These are phyloP conservation scores for Cranoglanis bouderius DNA, from an alignment of 2,113 vertebrate species.

Conservation along the genomic window DNA sequence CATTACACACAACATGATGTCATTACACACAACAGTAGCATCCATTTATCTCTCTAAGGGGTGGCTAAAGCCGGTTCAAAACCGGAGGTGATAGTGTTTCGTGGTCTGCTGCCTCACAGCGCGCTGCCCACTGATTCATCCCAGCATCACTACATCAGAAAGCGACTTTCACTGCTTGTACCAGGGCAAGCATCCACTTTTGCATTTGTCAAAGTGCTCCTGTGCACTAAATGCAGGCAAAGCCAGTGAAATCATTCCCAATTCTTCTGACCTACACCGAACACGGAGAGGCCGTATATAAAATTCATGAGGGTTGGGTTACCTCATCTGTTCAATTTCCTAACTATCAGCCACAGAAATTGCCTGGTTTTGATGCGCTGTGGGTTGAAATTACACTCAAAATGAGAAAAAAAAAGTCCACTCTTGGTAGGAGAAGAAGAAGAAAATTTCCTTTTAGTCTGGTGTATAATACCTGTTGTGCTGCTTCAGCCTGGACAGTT, in stretches of 20 bases:
- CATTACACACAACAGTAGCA: neutral
- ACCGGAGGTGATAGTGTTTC: constrained; percentile 21
- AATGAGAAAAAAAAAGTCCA: constrained; percentile 65
- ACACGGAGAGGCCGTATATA: constrained; percentile 66
- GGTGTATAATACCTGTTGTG: constrained; percentile 56
- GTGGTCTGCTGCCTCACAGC: constrained; percentile 32
- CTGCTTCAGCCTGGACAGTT: constrained; percentile 64
- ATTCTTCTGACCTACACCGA: constrained; percentile 56
- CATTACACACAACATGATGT: neutral
- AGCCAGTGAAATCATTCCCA: constrained; percentile 56
- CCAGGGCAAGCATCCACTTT: constrained; percentile 62
- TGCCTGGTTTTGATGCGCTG: constrained; percentile 72
- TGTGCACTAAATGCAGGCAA: constrained; percentile 60
- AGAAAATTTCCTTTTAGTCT: constrained; percentile 61
- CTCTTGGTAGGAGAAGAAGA: constrained; percentile 55
- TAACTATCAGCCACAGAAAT: constrained; percentile 74
- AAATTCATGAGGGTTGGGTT: constrained; percentile 75
- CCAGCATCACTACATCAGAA: constrained; percentile 60
- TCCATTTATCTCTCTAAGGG: neutral
- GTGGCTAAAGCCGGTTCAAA: neutral
- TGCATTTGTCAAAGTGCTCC: constrained; percentile 64
- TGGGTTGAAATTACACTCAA: constrained; percentile 71
- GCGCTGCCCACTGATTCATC: constrained; percentile 53
- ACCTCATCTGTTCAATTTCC: constrained; percentile 80
- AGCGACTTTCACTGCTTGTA: constrained; percentile 62